A percentile compares a stretch with the other conserved stretches of the same genome.
Conservation (phyloP, 1,140 invertebrate species). For the Leguminivora glycinivorella region DNA sequence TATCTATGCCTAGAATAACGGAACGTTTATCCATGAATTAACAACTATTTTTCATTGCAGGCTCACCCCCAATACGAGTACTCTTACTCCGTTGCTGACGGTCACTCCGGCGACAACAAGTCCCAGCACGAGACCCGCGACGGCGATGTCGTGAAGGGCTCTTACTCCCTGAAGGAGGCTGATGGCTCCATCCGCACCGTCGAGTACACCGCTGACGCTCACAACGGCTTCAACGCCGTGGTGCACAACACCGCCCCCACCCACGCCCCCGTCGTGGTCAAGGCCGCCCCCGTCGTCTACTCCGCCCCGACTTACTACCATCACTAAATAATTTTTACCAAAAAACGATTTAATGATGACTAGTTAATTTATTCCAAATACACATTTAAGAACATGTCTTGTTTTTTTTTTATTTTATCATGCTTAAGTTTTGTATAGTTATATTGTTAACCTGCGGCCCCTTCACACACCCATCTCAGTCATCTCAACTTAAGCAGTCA, state of each 20-base stretch:
- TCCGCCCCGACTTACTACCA: conserved; percentile 27
- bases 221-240: conserved; percentile 80
- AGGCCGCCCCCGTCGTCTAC: conserved; percentile 20
- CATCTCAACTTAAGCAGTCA: too few relatives aligned
- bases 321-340: conserved; percentile 12
- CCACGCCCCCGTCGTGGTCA: neutral
- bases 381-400: neutral
- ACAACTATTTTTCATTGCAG: conserved; percentile 36
- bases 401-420: neutral
- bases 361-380: conserved; percentile 21
- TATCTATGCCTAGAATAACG: neutral
- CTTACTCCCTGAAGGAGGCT: conserved; percentile 79
- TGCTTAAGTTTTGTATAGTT: neutral
- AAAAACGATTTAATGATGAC: neutral
- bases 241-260: conserved; percentile 77
- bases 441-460: too few relatives aligned
- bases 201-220: conserved; percentile 77
- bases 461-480: too few relatives aligned
- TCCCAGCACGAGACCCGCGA: conserved; percentile 78
- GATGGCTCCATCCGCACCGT: conserved; percentile 79
- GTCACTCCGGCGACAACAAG: conserved; percentile 78
- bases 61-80: conserved; percentile 58
- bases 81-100: conserved; percentile 75
- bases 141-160: conserved; percentile 78
- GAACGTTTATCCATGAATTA: neutral